Conservation (phyloP, 2,797 vertebrate species). For the Lutjanus argentimaculatus region DNA sequence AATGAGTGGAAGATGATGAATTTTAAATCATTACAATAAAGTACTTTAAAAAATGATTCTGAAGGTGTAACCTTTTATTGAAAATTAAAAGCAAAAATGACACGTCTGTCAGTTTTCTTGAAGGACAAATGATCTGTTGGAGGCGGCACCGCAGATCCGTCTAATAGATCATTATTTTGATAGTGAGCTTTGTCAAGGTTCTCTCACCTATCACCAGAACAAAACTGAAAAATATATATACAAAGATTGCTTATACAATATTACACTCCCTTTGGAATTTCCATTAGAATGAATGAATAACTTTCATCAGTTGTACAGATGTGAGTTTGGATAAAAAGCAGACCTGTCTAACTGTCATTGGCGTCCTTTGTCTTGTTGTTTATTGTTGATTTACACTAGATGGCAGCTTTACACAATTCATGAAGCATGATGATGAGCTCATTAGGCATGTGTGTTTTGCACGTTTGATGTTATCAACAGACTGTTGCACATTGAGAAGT, state of each 20-base stretch:
- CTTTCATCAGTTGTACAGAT: too few relatives aligned
- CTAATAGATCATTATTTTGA: background rate
- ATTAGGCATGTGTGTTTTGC: slow-evolving; percentile 27
- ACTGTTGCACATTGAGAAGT: background rate
- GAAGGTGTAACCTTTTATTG: background rate
- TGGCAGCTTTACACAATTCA: slow-evolving; percentile 86
- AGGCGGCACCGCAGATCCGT: background rate
- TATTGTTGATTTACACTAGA: slow-evolving; percentile 85
- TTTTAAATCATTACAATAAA: too few relatives aligned
- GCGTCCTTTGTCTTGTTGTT: slow-evolving; percentile 67
- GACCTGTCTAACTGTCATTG: slow-evolving; percentile 42
- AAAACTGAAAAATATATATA: too few relatives aligned
- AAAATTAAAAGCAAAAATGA: background rate
- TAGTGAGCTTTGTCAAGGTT: background rate
- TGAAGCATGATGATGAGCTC: slow-evolving; percentile 37
- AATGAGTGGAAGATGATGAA: too few relatives aligned
- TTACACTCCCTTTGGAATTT: background rate
- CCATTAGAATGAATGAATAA: background rate
- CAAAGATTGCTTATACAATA: too few relatives aligned
- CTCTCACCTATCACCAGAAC: background rate
- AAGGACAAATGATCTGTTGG: background rate
- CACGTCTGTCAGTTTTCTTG: background rate
- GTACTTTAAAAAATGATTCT: too few relatives aligned
- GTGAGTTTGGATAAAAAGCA: background rate
- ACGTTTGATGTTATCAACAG: background rate